These are phyloP conservation scores for Dynastes hyllus DNA, from an alignment of 2,888 invertebrate species.

Conservation along the genomic window DNA sequence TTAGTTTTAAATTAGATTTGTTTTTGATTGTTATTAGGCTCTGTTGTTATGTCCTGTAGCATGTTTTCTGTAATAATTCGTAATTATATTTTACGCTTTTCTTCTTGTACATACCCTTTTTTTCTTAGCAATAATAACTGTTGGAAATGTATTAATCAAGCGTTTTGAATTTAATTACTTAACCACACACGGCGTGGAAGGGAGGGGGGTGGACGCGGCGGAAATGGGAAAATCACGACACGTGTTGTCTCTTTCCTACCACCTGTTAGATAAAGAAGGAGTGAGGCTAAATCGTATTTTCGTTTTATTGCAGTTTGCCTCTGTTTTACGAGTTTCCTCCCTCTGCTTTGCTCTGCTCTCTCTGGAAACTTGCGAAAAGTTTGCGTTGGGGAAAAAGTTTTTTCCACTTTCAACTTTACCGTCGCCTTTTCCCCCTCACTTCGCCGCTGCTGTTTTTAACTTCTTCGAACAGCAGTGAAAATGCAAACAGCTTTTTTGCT, in stretches of 20 bases:
- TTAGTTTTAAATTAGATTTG: conserved; percentile 35
- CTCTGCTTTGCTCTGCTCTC: conserved; percentile 11
- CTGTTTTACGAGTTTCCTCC: conserved; percentile 59
- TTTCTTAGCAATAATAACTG: background rate
- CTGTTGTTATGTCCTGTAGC: conserved; percentile 22
- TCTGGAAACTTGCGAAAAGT: conserved; percentile 52
- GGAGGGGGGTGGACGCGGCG: background rate
- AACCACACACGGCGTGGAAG: conserved; percentile 11
- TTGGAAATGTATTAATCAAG: background rate
- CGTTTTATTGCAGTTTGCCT: conserved; percentile 68
- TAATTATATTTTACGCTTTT: background rate
- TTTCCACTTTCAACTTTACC: conserved; percentile 40
- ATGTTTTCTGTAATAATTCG: conserved; percentile 8
- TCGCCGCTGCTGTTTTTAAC: conserved; percentile 33
- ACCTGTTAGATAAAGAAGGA: conserved; percentile 61
- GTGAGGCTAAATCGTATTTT: conserved; percentile 64
- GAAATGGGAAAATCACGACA: conserved; percentile 36
- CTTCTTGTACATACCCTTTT: background rate
- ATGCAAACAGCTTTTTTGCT: conserved; percentile 29
- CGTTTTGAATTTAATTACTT: conserved; percentile 35
- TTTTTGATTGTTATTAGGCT: conserved; percentile 13
- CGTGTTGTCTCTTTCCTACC: conserved; percentile 56
- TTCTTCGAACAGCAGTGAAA: conserved; percentile 29
- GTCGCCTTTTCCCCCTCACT: conserved; percentile 10
- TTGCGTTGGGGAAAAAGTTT: conserved; percentile 42